A percentile compares a stretch with the other conserved stretches of the same genome.
These are phyloP conservation scores for Cybosia mesomella DNA, from an alignment of 2,888 invertebrate species.

Conservation along the genomic window DNA sequence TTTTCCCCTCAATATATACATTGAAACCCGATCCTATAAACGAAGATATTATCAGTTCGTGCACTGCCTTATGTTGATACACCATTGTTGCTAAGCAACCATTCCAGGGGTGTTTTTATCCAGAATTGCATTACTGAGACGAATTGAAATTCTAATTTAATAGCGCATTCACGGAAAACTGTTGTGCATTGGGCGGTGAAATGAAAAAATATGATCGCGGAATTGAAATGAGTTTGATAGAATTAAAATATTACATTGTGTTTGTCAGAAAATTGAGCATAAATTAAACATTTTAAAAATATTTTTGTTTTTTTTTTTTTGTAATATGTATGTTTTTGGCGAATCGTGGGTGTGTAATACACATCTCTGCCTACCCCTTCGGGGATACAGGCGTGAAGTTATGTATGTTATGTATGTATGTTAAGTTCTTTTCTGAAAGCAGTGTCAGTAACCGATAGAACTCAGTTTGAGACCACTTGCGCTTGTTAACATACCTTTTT, in stretches of 20 bases:
- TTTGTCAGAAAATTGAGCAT: neutral
- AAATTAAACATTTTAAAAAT: neutral
- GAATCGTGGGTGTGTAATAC: too few relatives aligned
- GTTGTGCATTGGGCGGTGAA: neutral
- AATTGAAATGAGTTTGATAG: neutral
- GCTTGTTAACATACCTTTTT: too few relatives aligned
- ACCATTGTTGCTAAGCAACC: constrained; percentile 52
- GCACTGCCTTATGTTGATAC: constrained; percentile 54
- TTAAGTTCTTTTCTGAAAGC: too few relatives aligned
- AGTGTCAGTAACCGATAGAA: too few relatives aligned
- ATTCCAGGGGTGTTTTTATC: constrained; percentile 22
- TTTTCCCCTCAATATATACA: constrained; percentile 12
- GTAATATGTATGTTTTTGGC: too few relatives aligned
- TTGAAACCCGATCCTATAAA: constrained; percentile 20
- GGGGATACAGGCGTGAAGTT: too few relatives aligned
- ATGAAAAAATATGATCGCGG: neutral
- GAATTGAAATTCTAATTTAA: constrained; percentile 53
- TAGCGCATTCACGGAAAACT: constrained; percentile 26
- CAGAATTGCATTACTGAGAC: constrained; percentile 41
- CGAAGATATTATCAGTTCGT: constrained; percentile 35
- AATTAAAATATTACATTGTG: neutral
- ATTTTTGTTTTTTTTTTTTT: neutral
- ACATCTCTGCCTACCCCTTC: too few relatives aligned
- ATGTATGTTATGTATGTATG: too few relatives aligned
- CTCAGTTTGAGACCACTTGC: too few relatives aligned